These are phyloP conservation scores for Sitobion miscanthi DNA, from an alignment of 1,140 invertebrate species.

Conservation along the genomic window DNA sequence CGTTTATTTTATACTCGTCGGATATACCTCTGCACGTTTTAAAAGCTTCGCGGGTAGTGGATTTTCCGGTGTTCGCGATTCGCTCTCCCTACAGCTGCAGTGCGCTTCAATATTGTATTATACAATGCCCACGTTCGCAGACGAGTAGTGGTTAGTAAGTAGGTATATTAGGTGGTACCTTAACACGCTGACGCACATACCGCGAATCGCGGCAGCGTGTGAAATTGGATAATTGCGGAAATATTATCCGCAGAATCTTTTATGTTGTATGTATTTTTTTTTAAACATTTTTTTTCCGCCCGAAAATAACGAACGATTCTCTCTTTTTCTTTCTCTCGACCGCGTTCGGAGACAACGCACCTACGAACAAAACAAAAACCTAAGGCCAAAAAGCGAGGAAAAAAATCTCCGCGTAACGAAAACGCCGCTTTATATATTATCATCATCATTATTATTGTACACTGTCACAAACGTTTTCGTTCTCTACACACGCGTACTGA, in stretches of 20 bases:
- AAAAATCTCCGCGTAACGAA: not conserved
- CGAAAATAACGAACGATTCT: not conserved
- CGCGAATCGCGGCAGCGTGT: not conserved
- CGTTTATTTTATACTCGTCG: not conserved
- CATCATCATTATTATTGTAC: not conserved
- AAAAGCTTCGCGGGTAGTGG: not conserved
- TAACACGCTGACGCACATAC: not conserved
- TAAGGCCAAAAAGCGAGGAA: not conserved
- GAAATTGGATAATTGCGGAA: constrained; percentile 32
- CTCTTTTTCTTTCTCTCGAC: not conserved
- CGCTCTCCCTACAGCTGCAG: not conserved
- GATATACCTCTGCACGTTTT: not conserved
- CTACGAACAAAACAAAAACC: not conserved
- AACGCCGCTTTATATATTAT: not conserved
- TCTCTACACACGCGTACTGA: not conserved
- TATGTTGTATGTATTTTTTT: not conserved
- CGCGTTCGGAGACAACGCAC: not conserved
- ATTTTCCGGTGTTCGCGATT: not conserved
- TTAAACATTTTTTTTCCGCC: not conserved
- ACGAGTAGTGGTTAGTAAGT: not conserved
- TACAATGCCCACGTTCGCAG: not conserved
- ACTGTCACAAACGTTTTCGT: constrained; percentile 15
- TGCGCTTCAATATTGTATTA: not conserved
- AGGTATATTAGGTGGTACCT: not conserved
- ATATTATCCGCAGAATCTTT: not conserved